Base-by-base conservation (phyloP, 1,140 invertebrate species). In the Bombus soroeensis region DNA sequence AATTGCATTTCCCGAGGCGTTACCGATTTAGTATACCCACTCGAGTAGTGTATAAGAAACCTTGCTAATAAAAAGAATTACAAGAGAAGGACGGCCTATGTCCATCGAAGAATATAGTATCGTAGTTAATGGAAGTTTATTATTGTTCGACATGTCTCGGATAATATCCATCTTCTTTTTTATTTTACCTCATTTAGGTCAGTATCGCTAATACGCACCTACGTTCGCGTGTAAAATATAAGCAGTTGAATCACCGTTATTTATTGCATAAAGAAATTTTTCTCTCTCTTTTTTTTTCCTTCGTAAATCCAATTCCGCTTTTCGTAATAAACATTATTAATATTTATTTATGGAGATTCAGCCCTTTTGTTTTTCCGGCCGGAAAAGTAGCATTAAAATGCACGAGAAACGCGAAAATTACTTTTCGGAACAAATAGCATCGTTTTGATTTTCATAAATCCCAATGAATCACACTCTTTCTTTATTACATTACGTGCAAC, bases 271-370 rank as follows among this genome's bases (percentile, higher is more conserved):
- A 41, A 37, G 37, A 70, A 43, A 41, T 12, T 4, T 12, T 41
- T 41, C 12, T 43, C 0, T 41, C 2, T 10, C 1, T 1, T 13
- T 13, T 3, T 43, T 57, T 15, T 22, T 59, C 72, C 43, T 5
- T 32, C 18, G 1, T 57, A 39, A 72, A 57, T 18, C 8, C 47
- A 80, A 53, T 39, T 37, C 8, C 25, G 66, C 18, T 10, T 72
- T 59, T 59, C 9, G 15, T 39, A 41, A 81, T 34, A 62, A 72
- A 41, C 53, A 15, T 72, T n/a, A 18, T 62, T 73, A 43, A 81
- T 81, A 81, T 81, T 81, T 34, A 53, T 57, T 53, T 59, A 57
- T 57, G 66, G 34, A 71, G 37, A 81, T 81, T 39, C 10, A 25
- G 15, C n/a, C 1, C 39, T 22, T 37, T n/a, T 71, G 8, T 70